A percentile compares a stretch with the other conserved stretches of the same genome.
phyloP scores from a whole-genome alignment of 2,113 vertebrate genomes.

The Aegotheles bennettii region DNA sequence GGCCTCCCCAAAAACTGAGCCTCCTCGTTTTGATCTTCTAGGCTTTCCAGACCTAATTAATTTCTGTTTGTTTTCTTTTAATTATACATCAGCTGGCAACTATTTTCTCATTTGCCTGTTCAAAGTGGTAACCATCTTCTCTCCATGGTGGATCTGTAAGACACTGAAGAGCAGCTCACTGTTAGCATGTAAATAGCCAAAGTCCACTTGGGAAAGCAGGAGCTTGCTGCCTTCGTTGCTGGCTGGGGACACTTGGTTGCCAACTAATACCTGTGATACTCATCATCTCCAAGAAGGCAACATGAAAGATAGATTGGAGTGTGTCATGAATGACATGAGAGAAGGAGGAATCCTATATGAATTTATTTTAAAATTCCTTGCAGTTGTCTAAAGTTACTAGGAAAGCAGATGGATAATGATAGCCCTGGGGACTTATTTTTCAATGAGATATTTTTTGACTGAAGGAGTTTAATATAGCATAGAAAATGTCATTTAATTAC shows the following conservation, averaged over 20 bases:
- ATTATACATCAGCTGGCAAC: background rate
- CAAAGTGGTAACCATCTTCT: background rate
- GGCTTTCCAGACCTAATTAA: background rate
- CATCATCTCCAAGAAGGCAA: background rate
- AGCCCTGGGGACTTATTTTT: conserved; percentile 45
- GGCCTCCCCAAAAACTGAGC: background rate
- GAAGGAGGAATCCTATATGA: background rate
- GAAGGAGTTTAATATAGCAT: conserved; percentile 53
- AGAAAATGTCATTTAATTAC: conserved; percentile 41
- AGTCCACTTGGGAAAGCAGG: background rate
- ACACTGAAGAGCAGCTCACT: background rate
- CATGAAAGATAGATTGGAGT: background rate
- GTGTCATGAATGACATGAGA: background rate
- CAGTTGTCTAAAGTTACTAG: background rate
- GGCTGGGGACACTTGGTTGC: background rate
- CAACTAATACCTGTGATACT: background rate
- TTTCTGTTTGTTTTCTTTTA: background rate
- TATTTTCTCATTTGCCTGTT: background rate
- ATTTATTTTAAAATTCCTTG: conserved; percentile 1
- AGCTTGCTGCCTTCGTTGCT: background rate
- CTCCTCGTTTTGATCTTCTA: background rate
- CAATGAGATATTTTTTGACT: conserved; percentile 43
- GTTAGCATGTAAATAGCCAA: background rate
- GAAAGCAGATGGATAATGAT: conserved; percentile 59
- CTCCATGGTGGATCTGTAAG: background rate